These are phyloP conservation scores for Adelognathus sp. DNA, from an alignment of 2,888 invertebrate species.

Conservation along the genomic window DNA sequence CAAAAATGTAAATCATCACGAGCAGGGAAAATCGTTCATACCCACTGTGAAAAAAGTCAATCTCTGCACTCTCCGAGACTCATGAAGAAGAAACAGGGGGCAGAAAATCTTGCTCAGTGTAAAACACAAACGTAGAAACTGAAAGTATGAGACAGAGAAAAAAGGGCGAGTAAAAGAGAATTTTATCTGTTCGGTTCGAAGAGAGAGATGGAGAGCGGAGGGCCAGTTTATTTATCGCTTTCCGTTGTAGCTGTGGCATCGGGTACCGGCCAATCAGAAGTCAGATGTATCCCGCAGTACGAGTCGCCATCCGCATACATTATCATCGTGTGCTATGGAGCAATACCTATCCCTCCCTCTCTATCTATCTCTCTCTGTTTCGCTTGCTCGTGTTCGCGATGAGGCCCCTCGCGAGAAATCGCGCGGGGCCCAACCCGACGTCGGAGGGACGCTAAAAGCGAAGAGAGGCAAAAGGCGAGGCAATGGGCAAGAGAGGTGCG, in stretches of 20 bases:
- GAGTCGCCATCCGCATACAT: conserved; percentile 81
- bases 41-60: no score
- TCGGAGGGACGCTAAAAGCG: conserved; percentile 53
- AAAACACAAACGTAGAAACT: conserved; percentile 56
- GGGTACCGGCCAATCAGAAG: conserved; percentile 79
- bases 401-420: neutral
- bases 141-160: conserved; percentile 67
- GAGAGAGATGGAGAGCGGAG: conserved; percentile 52
- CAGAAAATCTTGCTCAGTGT: conserved; percentile 56
- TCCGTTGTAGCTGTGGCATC: conserved; percentile 80
- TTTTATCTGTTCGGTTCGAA: conserved; percentile 79
- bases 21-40: no score
- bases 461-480: conserved; percentile 56
- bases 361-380: conserved; percentile 3
- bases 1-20: no score
- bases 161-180: conserved; percentile 73
- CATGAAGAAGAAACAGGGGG: no score
- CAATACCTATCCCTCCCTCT: no score
- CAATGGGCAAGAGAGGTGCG: conserved; percentile 45
- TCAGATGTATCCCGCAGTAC: conserved; percentile 78
- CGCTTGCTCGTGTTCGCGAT: neutral
- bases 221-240: conserved; percentile 79
- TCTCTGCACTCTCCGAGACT: no score
- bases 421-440: conserved; percentile 25
- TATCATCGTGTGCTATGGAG: conserved; percentile 69